A percentile compares a stretch with the other conserved stretches of the same genome.
Evolutionary conservation across 2,113 vertebrate species (phyloP).

Genomic region (Columbina picui): DNA sequence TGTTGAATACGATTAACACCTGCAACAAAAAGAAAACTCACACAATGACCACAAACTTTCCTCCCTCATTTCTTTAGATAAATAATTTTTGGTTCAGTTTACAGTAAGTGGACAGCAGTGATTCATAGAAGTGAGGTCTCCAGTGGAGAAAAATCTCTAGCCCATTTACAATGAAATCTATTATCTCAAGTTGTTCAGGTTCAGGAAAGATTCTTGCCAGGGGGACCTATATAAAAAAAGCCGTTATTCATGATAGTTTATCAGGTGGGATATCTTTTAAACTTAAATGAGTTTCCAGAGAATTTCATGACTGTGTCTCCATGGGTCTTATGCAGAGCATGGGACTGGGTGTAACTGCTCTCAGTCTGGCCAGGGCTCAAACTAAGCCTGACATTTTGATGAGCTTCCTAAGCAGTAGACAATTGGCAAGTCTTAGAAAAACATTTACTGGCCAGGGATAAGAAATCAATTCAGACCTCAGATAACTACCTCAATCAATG

Average conservation of each 20-base stretch:
- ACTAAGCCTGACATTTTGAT: constrained; percentile 19
- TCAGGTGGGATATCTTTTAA: constrained; percentile 9
- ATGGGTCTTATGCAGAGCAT: not conserved
- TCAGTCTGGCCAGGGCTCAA: not conserved
- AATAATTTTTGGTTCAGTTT: not conserved
- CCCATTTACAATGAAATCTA: not conserved
- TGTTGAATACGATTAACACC: constrained; percentile 26
- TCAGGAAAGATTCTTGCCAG: not conserved
- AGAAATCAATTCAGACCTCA: constrained; percentile 28
- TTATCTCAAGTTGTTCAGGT: not conserved
- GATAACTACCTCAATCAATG: constrained; percentile 31
- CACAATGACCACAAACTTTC: not conserved
- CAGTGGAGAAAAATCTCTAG: not conserved
- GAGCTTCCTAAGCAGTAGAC: not conserved
- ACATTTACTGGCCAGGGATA: constrained; percentile 13
- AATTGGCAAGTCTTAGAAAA: constrained; percentile 35
- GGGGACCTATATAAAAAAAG: not conserved
- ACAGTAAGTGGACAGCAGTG: not conserved
- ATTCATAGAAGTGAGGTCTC: not conserved
- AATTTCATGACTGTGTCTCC: not conserved
- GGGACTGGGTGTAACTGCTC: not conserved
- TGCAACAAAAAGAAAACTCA: not conserved
- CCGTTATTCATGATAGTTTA: not conserved
- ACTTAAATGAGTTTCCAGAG: not conserved
- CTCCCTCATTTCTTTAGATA: not conserved